These are phyloP conservation scores for Xestia rhomboidea DNA, from an alignment of 2,888 invertebrate genomes.

Conservation along the genomic window DNA sequence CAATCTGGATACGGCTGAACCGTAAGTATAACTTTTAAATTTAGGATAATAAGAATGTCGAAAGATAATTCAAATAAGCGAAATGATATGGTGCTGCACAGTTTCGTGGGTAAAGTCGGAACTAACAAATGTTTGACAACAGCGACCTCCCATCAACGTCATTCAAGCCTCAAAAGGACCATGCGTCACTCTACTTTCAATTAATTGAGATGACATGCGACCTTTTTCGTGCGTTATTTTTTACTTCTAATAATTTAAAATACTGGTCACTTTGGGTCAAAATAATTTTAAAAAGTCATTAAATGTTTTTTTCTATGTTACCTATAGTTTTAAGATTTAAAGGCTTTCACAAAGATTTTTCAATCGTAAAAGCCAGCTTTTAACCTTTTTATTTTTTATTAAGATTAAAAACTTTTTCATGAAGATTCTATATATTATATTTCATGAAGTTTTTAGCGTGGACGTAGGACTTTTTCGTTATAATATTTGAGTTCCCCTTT, in stretches of 20 bases:
- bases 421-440: too few species aligned
- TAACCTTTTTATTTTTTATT: neutral
- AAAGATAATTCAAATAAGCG: neutral
- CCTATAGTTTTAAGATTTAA: neutral
- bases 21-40: constrained; percentile 88
- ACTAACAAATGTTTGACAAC: neutral
- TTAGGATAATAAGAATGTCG: neutral
- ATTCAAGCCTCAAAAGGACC: neutral
- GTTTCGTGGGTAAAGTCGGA: neutral
- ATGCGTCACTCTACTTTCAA: neutral
- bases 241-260: neutral
- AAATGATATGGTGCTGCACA: neutral
- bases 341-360: neutral
- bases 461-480: neutral
- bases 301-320: neutral
- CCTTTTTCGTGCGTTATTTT: neutral
- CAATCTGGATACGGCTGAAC: constrained; percentile 93
- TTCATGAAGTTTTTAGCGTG: too few species aligned
- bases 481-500: neutral
- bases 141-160: neutral
- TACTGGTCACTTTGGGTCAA: neutral
- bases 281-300: constrained; percentile 2
- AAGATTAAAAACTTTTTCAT: neutral
- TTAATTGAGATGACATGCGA: neutral
- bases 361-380: neutral